A percentile compares a stretch with the other conserved stretches of the same genome.
phyloP scores from a whole-genome alignment of 2,113 vertebrate genomes.

The Boleophthalmus pectinirostris region DNA sequence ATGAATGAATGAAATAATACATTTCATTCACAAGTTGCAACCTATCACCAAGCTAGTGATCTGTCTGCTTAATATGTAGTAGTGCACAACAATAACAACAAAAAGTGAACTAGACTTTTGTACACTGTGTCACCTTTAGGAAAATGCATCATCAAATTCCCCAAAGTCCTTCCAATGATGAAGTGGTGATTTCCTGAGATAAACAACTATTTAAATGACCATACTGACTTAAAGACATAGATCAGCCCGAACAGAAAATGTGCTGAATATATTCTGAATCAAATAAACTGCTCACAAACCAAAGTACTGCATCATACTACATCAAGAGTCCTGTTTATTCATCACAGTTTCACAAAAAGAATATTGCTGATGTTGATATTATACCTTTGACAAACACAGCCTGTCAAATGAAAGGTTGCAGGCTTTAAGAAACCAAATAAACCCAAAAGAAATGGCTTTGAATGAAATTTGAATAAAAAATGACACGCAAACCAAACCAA shows the following conservation, averaged over 20 bases:
- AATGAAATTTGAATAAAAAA: slow-evolving; percentile 46
- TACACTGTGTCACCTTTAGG: no score
- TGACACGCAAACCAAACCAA: slow-evolving; percentile 26
- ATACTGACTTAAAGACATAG: background rate
- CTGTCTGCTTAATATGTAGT: no score
- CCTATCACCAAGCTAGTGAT: no score
- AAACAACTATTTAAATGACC: background rate
- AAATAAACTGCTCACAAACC: background rate
- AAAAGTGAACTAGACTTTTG: no score
- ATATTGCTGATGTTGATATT: slow-evolving; percentile 19
- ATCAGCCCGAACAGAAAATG: background rate
- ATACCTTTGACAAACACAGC: slow-evolving; percentile 33
- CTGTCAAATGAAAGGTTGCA: slow-evolving; percentile 47
- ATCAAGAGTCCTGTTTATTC: slow-evolving; percentile 18
- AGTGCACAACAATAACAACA: no score
- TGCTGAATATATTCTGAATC: background rate
- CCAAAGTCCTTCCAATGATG: background rate
- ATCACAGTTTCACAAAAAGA: slow-evolving; percentile 7
- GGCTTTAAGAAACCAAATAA: slow-evolving; percentile 37
- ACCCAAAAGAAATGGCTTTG: slow-evolving; percentile 36
- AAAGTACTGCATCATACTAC: slow-evolving; percentile 8
- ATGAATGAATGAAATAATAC: no score
- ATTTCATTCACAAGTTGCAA: no score
- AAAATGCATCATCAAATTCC: background rate
- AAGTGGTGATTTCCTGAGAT: background rate